A percentile compares a stretch with the other conserved stretches of the same genome.
phyloP scores from a whole-genome alignment of 2,888 invertebrate species.

The Chirona hameri region DNA sequence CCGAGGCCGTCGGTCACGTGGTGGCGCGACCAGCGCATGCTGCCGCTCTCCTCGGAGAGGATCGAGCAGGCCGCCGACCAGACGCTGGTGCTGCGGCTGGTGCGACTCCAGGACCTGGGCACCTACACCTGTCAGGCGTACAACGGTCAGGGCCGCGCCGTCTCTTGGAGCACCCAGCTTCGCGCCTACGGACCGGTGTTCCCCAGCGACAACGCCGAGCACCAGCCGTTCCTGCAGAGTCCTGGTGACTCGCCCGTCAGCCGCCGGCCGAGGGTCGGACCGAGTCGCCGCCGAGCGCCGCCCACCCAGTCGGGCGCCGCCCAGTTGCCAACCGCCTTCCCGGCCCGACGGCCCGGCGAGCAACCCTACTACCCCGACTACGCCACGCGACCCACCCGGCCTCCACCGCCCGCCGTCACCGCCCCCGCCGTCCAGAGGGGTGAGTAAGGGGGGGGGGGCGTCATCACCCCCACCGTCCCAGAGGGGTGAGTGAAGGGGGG shows the following conservation, averaged over 20 bases:
- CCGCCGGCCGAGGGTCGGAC: not conserved
- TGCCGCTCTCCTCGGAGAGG: slow-evolving; percentile 64
- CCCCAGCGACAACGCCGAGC: slow-evolving; percentile 51
- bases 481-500: no score
- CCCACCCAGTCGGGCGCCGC: slow-evolving; percentile 44
- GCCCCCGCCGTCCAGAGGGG: not conserved
- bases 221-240: slow-evolving; percentile 59
- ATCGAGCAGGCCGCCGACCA: slow-evolving; percentile 71
- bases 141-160: slow-evolving; percentile 72
- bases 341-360: slow-evolving; percentile 47
- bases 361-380: slow-evolving; percentile 40
- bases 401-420: not conserved
- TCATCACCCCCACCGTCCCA: no score
- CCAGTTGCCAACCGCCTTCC: slow-evolving; percentile 44
- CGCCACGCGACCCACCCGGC: slow-evolving; percentile 39
- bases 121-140: slow-evolving; percentile 86
- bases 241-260: slow-evolving; percentile 48
- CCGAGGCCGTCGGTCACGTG: slow-evolving; percentile 75
- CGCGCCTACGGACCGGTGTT: slow-evolving; percentile 68
- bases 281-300: slow-evolving; percentile 42
- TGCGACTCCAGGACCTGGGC: slow-evolving; percentile 70
- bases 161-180: slow-evolving; percentile 69
- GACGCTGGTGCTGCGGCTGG: slow-evolving; percentile 67
- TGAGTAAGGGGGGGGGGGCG: no score
- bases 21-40: slow-evolving; percentile 73